phyloP scores from a whole-genome alignment of 1,140 invertebrate species.

The Phenacoccus solenopsis region DNA sequence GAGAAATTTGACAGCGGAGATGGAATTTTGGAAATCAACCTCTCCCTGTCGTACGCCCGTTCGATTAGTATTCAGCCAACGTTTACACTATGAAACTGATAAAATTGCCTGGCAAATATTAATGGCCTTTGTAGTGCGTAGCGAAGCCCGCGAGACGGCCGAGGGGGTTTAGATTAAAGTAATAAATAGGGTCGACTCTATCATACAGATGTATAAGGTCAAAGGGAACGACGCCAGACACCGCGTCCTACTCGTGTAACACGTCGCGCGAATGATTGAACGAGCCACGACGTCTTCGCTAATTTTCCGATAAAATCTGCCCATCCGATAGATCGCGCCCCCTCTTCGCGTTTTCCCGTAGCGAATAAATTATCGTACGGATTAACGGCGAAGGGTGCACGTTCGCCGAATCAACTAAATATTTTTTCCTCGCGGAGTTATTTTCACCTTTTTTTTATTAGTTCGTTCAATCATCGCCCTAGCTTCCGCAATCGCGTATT shows the following conservation, averaged over 20 bases:
- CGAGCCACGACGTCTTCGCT: not conserved
- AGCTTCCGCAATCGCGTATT: not conserved
- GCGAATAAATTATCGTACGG: no score
- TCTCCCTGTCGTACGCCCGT: not conserved
- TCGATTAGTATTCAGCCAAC: constrained; percentile 6
- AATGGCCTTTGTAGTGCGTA: constrained; percentile 12
- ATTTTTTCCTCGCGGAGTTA: not conserved
- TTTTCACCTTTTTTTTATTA: not conserved
- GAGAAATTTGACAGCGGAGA: constrained; percentile 12
- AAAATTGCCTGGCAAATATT: constrained; percentile 17
- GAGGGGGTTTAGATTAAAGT: not conserved
- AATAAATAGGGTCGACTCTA: constrained; percentile 6
- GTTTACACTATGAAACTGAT: constrained; percentile 11
- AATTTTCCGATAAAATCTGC: constrained; percentile 16
- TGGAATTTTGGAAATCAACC: constrained; percentile 8
- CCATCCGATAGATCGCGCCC: not conserved
- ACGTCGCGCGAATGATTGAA: constrained; percentile 3
- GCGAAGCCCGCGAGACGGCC: no score
- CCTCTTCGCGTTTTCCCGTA: no score
- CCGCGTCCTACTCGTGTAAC: no score
- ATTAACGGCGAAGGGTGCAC: not conserved
- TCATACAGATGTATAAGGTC: constrained; percentile 4
- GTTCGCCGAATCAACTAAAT: not conserved
- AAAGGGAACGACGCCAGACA: no score
- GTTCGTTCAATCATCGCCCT: not conserved